A percentile compares a stretch with the other conserved stretches of the same genome.
These are phyloP conservation scores for Apodemia hepburni DNA, from an alignment of 2,888 invertebrate species.

Conservation along the genomic window DNA sequence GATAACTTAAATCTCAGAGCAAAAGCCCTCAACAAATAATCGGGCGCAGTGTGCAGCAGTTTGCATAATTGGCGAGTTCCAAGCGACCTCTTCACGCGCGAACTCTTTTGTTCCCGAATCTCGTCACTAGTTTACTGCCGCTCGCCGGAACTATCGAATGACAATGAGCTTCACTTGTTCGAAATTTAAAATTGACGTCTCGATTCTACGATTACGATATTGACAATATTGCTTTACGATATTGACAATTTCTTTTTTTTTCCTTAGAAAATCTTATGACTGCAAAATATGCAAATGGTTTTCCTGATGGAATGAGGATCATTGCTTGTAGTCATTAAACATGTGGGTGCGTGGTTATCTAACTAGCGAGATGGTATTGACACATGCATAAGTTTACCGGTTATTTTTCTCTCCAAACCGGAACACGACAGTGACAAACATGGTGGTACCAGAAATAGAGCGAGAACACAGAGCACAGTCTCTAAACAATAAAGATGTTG, in stretches of 20 bases:
- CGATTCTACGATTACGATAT: not conserved
- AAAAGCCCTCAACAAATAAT: conserved; percentile 6
- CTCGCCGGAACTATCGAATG: conserved; percentile 8
- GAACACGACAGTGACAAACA: too few species aligned
- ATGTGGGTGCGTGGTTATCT: too few species aligned
- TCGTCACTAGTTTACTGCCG: conserved; percentile 2
- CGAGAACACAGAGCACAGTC: too few species aligned
- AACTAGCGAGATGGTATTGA: too few species aligned
- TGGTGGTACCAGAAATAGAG: too few species aligned
- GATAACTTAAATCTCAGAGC: not conserved
- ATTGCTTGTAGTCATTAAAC: too few species aligned
- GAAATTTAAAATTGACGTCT: conserved; percentile 10
- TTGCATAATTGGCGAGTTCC: conserved; percentile 14
- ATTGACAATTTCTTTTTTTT: not conserved
- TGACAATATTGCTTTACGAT: not conserved
- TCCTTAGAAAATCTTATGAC: too few species aligned
- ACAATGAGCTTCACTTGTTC: conserved; percentile 9
- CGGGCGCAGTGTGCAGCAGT: conserved; percentile 11
- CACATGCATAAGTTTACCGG: too few species aligned
- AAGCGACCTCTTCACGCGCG: conserved; percentile 2
- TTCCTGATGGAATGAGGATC: too few species aligned
- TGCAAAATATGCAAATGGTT: too few species aligned
- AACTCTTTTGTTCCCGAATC: conserved; percentile 5
- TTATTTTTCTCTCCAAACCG: too few species aligned
- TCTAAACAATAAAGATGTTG: too few species aligned